Base-by-base conservation (phyloP, 2,888 invertebrate genomes). In the Notocelia uddmanniana region DNA sequence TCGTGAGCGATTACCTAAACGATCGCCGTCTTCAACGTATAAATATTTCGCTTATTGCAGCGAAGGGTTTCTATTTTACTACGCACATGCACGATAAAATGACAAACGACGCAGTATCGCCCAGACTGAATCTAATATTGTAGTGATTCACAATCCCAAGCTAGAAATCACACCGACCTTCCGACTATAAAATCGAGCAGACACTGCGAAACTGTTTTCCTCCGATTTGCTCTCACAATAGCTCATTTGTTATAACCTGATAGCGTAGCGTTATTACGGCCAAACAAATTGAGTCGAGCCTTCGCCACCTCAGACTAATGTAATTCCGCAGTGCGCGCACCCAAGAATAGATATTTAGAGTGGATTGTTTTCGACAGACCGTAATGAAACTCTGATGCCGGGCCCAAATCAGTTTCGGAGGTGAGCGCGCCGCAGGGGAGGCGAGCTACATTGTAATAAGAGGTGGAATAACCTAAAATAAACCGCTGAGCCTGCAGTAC, bases 301-400 rank as follows among this genome's bases (percentile, higher is more conserved):
- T 92, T 91, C 92, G 92, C 93, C 93, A 93, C 93, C 93, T 93
- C 93, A 93, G 93, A 93, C 93, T 93, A 93, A 93, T 93, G 92
- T 92, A 93, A 93, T 93, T 92, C 86, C 91, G 87, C 85, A 89
- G 89, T 89, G 92, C 89, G 90, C 89, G 89, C 90, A 85, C 90
- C 91, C 91, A 93, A 93, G 93, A 93, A 93, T 91, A 93, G 93
- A 93, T 93, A 92, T 93, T 93, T 93, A 93, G 93, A 93, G 90
- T 93, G 93, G 93, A 93, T 93, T 93, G 93, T 93, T 93, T 93
- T 93, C 93, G 93, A 93, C 93, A 93, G 93, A 93, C 92, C 93
- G 92, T 93, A 93, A 93, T 93, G 93, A 93, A 93, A 93, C 89
- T 91, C 90, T 91, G 92, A 92, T 92, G 92, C 89, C 88, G 91